Evolutionary conservation across 2,888 invertebrate genomes (phyloP).

Genomic region (Cyrtodaria siliqua): DNA sequence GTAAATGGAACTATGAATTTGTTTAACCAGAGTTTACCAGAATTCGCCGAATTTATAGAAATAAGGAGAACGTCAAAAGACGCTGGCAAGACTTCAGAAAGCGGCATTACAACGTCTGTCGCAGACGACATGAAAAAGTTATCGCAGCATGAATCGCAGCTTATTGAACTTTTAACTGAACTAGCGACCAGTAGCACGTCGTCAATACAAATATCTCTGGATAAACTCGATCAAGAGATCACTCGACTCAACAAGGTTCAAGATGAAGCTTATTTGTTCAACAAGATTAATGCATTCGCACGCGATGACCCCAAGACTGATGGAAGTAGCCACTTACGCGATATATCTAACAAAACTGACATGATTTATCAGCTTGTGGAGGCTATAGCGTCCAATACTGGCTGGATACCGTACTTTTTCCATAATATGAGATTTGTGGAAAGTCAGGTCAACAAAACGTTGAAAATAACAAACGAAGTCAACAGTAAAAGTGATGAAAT

Average conservation of each 20-base stretch:
- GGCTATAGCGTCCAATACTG: constrained; percentile 76
- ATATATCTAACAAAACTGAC: constrained; percentile 72
- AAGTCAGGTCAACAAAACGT: constrained; percentile 71
- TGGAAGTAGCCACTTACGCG: constrained; percentile 49
- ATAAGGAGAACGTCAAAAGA: constrained; percentile 6
- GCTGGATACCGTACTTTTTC: constrained; percentile 79
- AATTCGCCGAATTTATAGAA: constrained; percentile 30
- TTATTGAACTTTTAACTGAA: constrained; percentile 71
- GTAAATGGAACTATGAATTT: constrained; percentile 52
- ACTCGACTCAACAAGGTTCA: constrained; percentile 62
- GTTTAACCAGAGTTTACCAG: constrained; percentile 44
- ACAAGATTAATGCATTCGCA: constrained; percentile 26
- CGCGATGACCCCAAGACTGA: constrained; percentile 54
- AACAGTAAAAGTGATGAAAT: constrained; percentile 36
- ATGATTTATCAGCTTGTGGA: constrained; percentile 72
- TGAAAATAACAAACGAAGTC: constrained; percentile 40
- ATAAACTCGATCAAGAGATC: constrained; percentile 70
- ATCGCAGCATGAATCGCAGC: constrained; percentile 61
- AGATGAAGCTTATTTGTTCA: constrained; percentile 7
- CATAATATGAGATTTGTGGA: constrained; percentile 74
- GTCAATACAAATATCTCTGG: constrained; percentile 64
- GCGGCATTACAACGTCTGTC: constrained; percentile 50
- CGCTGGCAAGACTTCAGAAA: constrained; percentile 14
- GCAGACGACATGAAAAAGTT: constrained; percentile 57
- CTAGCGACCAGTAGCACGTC: constrained; percentile 73